Conservation (phyloP, 2,113 vertebrate genomes). For the Polypterus bichir region DNA sequence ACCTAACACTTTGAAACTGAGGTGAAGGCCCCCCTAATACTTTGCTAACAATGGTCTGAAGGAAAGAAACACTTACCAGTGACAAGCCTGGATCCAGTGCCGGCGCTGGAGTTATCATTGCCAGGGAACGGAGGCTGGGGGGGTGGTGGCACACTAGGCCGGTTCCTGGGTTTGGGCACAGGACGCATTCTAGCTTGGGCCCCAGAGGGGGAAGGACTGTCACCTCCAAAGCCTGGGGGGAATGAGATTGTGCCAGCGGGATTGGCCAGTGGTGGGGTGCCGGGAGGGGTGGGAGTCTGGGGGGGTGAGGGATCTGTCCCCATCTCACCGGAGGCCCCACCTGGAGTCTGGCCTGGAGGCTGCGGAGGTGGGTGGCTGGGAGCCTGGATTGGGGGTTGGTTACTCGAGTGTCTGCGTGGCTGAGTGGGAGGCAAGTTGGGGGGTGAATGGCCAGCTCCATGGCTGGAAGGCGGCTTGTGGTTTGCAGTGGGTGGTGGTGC, state of each 20-base stretch:
- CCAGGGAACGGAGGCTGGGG: constrained; percentile 53
- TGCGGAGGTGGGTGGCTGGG: constrained; percentile 86
- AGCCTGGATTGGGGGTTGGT: constrained; percentile 70
- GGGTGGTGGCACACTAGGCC: constrained; percentile 79
- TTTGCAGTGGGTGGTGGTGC: constrained; percentile 34
- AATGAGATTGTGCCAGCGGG: constrained; percentile 10
- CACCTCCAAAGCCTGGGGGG: neutral
- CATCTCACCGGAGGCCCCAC: constrained; percentile 27
- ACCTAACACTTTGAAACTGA: neutral
- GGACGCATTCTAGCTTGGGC: constrained; percentile 63
- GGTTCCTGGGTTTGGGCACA: constrained; percentile 79
- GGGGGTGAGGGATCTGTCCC: constrained; percentile 61
- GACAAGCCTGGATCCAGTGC: constrained; percentile 58
- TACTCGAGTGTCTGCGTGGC: constrained; percentile 67
- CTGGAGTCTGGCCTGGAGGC: constrained; percentile 60
- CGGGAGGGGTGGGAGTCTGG: constrained; percentile 72
- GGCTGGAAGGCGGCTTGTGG: constrained; percentile 50
- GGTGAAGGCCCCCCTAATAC: constrained; percentile 8
- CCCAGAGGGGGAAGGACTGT: constrained; percentile 13
- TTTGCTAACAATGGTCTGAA: constrained; percentile 21
- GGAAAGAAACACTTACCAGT: constrained; percentile 63
- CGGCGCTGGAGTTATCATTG: constrained; percentile 27
- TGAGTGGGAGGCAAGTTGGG: constrained; percentile 43
- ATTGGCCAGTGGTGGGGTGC: constrained; percentile 63
- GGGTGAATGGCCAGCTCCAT: constrained; percentile 40